phyloP scores from a whole-genome alignment of 2,888 invertebrate genomes.

The Onchidella celtica region DNA sequence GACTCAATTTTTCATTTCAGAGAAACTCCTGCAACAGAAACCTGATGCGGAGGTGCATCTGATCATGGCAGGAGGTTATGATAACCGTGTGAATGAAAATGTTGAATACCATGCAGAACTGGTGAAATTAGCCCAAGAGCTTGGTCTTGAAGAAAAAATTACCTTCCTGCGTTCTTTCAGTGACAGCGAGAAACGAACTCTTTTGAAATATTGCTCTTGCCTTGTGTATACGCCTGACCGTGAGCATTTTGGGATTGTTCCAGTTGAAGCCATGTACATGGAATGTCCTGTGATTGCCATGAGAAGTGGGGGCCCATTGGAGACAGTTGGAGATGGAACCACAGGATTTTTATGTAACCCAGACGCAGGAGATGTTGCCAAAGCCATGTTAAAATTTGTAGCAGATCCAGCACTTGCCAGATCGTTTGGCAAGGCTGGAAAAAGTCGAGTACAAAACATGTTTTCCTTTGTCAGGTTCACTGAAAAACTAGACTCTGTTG shows the following conservation, averaged over 20 bases:
- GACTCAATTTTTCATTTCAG: slow-evolving; percentile 77
- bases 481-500: slow-evolving; percentile 70
- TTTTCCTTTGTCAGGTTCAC: slow-evolving; percentile 92
- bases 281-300: slow-evolving; percentile 96
- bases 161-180: slow-evolving; percentile 93
- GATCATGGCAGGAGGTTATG: slow-evolving; percentile 98
- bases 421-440: slow-evolving; percentile 88
- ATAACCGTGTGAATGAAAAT: slow-evolving; percentile 92
- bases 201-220: slow-evolving; percentile 89
- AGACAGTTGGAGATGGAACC: slow-evolving; percentile 86
- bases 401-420: slow-evolving; percentile 84
- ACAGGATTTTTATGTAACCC: slow-evolving; percentile 82
- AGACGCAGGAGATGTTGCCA: slow-evolving; percentile 87
- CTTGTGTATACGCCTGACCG: slow-evolving; percentile 96
- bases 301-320: slow-evolving; percentile 96
- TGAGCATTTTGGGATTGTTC: slow-evolving; percentile 99
- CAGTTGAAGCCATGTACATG: slow-evolving; percentile 98
- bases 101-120: slow-evolving; percentile 91
- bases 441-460: slow-evolving; percentile 86
- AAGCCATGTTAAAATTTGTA: slow-evolving; percentile 87
- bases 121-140: slow-evolving; percentile 83
- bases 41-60: slow-evolving; percentile 84
- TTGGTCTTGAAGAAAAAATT: slow-evolving; percentile 84
- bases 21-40: slow-evolving; percentile 59
- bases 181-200: slow-evolving; percentile 90